Base-by-base conservation (phyloP, 1,140 invertebrate species). In the Anagrus nilaparvatae region DNA sequence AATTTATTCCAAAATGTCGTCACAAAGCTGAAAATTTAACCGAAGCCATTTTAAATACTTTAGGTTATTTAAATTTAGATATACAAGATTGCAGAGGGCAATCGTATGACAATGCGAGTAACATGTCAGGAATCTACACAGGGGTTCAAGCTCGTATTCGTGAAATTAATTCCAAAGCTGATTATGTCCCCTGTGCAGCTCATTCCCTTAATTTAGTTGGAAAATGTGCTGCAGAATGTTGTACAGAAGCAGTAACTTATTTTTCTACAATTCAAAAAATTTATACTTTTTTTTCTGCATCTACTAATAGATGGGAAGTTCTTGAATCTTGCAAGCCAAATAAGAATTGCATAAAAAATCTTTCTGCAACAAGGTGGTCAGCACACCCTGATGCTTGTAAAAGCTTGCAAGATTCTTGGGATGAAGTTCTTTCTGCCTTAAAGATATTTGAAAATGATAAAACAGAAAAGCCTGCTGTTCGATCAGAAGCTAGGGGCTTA, bases 41-140 rank as follows among this genome's bases (percentile, higher is more conserved):
- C 14, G n/a, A 31, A 31, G 30, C 14, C 17, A 31, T 13, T 13
- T 8, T 31, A n/a, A 7, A 13, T 16, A 8, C 20, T 18, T 20
- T 33, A 33, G 13, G 20, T 4, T 17, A 33, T 19, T 12, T 4
- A 3, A 8, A 18, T 25, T 21, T 46, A 30, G 30, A 39, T 33
- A 41, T 50, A 5, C 5, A 34, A 14, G 28, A 52, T 28, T 49
- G 37, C 27, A 21, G 45, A 20, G 46, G 47, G 1, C 50, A 56
- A 35, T 40, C 47, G 4, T 55, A 55, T 31, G 51, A 53, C 34
- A 54, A 56, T 34, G 52, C 44, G 2, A 21, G 16, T n/a, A 56
- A 54, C 37, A 54, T 56, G 50, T 34, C 33, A 18, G 50, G 49
- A 13, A 25, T 14, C 6, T 43, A 52, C 34, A 41, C 38, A 39